Evolutionary conservation across 92 coral and sea anemone genomes (phyloP).

Genomic region (Porites divaricata): DNA sequence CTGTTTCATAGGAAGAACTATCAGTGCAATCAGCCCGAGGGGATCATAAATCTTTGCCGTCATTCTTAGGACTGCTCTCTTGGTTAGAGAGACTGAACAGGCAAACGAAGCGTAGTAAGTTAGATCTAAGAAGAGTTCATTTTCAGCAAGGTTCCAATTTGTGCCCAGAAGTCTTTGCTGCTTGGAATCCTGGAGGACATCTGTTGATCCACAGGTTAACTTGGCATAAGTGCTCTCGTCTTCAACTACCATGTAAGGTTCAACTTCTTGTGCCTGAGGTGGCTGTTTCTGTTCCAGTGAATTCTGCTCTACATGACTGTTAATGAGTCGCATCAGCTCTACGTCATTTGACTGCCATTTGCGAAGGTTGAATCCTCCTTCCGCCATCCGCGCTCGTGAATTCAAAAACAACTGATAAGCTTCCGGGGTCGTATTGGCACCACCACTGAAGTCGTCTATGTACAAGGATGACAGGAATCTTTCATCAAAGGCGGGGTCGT

Average conservation of each 20-base stretch:
- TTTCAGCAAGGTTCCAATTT: constrained; percentile 56
- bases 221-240: constrained; percentile 59
- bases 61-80: constrained; percentile 43
- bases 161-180: constrained; percentile 58
- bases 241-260: constrained; percentile 12
- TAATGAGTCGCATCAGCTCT: neutral
- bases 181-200: constrained; percentile 23
- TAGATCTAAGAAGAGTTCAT: constrained; percentile 34
- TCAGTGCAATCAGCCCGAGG: constrained; percentile 47
- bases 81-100: constrained; percentile 27
- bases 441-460: constrained; percentile 56
- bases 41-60: constrained; percentile 66
- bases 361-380: constrained; percentile 66
- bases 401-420: constrained; percentile 42
- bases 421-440: constrained; percentile 27
- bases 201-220: constrained; percentile 10
- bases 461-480: constrained; percentile 37
- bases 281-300: constrained; percentile 20
- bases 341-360: constrained; percentile 56
- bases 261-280: neutral
- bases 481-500: constrained; percentile 44
- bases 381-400: constrained; percentile 44
- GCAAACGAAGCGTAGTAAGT: constrained; percentile 30
- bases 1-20: constrained; percentile 47
- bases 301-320: neutral